Evolutionary conservation across 2,888 invertebrate genomes (phyloP).

Genomic region (Phortica magna): DNA sequence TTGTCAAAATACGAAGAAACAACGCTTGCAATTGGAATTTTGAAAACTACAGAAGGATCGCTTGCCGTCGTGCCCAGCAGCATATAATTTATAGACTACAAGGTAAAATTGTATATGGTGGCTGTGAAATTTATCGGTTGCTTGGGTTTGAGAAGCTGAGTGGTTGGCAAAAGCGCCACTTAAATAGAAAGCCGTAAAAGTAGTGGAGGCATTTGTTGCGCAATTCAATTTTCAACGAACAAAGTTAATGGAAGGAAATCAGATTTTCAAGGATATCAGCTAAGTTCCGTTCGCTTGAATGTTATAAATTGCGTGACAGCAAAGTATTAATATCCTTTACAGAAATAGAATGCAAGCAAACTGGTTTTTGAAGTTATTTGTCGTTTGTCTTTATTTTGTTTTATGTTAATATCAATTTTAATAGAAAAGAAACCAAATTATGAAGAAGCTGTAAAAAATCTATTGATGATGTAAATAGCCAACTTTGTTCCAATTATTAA

Average conservation of each 20-base stretch:
- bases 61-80: not conserved
- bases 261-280: too few species aligned
- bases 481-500: not conserved
- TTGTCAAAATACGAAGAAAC: not conserved
- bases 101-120: not conserved
- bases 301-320: too few species aligned
- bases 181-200: not conserved
- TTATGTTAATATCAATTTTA: too few species aligned
- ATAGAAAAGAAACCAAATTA: too few species aligned
- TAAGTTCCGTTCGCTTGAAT: too few species aligned
- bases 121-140: not conserved
- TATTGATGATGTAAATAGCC: not conserved
- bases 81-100: not conserved
- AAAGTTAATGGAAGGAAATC: too few species aligned
- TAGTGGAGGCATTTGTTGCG: not conserved
- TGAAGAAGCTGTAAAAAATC: too few species aligned
- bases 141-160: not conserved
- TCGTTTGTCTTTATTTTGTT: too few species aligned
- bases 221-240: not conserved
- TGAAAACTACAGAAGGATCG: not conserved
- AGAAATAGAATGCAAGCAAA: too few species aligned
- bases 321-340: too few species aligned
- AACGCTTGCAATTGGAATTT: not conserved
- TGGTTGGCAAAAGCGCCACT: not conserved
- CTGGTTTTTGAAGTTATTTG: too few species aligned